These are phyloP conservation scores for Cichlasoma orientale DNA, from an alignment of 2,797 vertebrate species.

Conservation along the genomic window DNA sequence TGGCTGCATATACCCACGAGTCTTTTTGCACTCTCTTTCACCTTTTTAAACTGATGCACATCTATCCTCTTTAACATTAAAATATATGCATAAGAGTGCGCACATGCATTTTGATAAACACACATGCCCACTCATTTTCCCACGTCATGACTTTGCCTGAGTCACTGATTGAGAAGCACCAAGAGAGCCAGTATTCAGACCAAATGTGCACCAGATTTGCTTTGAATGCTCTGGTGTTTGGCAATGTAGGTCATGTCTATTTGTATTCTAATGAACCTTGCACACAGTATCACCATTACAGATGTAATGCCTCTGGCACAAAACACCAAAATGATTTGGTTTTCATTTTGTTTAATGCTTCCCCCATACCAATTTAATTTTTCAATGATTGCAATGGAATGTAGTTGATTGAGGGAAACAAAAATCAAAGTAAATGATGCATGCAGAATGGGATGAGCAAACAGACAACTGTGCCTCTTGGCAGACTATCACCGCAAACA, in stretches of 20 bases:
- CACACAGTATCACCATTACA: conserved; percentile 31
- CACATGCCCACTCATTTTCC: conserved; percentile 49
- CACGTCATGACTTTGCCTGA: conserved; percentile 63
- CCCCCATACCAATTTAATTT: conserved; percentile 36
- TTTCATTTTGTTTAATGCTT: conserved; percentile 55
- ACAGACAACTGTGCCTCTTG: conserved; percentile 60
- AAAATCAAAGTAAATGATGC: conserved; percentile 63
- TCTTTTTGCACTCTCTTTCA: conserved; percentile 30
- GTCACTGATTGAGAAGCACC: conserved; percentile 48
- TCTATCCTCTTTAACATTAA: conserved; percentile 25
- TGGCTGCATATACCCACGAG: conserved; percentile 26
- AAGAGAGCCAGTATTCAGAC: conserved; percentile 41
- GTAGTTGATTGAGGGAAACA: conserved; percentile 36
- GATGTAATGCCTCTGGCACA: conserved; percentile 28
- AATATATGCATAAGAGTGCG: conserved; percentile 25
- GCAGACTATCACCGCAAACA: conserved; percentile 62
- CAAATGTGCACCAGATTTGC: conserved; percentile 42
- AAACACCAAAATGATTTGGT: conserved; percentile 33
- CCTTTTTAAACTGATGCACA: conserved; percentile 26
- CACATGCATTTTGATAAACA: conserved; percentile 25
- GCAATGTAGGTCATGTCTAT: conserved; percentile 60
- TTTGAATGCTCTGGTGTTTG: conserved; percentile 47
- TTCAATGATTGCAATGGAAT: conserved; percentile 46
- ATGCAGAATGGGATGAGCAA: conserved; percentile 47
- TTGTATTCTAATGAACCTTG: conserved; percentile 56